Percentiles rank a stretch among this genome's conserved stretches.
Evolutionary conservation across 2,113 vertebrate genomes (phyloP).

Genomic region (Pelusios castaneus): DNA sequence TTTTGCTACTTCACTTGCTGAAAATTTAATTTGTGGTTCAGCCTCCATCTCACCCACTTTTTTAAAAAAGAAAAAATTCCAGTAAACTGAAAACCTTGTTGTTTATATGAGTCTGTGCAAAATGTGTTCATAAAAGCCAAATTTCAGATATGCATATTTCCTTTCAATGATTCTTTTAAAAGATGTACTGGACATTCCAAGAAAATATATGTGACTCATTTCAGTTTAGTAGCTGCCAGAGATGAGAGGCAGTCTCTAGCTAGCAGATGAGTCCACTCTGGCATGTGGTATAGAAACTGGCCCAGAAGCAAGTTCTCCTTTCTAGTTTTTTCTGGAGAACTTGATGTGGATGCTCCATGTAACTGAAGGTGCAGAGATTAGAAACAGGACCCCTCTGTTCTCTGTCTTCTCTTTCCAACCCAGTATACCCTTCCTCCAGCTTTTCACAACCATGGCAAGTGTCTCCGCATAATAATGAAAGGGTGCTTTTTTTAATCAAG

Average conservation of each 20-base stretch:
- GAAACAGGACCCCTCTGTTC: background rate
- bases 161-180: background rate
- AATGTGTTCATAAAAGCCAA: background rate
- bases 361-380: background rate
- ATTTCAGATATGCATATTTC: background rate
- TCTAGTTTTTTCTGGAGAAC: background rate
- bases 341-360: background rate
- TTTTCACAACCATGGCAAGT: background rate
- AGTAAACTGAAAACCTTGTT: background rate
- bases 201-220: background rate
- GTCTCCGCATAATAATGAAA: background rate
- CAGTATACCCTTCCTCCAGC: fast-evolving
- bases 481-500: background rate
- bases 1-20: background rate
- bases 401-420: background rate
- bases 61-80: background rate
- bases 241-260: background rate
- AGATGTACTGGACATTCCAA: background rate
- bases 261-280: background rate
- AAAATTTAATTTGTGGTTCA: background rate
- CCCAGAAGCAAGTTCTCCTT: background rate
- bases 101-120: background rate
- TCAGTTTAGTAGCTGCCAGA: fast-evolving
- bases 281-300: background rate
- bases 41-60: background rate